Evolutionary conservation across 2,888 invertebrate species (phyloP), one percentile per base, ranked within the genome.

Genomic region (Melipona bicolor): DNA sequence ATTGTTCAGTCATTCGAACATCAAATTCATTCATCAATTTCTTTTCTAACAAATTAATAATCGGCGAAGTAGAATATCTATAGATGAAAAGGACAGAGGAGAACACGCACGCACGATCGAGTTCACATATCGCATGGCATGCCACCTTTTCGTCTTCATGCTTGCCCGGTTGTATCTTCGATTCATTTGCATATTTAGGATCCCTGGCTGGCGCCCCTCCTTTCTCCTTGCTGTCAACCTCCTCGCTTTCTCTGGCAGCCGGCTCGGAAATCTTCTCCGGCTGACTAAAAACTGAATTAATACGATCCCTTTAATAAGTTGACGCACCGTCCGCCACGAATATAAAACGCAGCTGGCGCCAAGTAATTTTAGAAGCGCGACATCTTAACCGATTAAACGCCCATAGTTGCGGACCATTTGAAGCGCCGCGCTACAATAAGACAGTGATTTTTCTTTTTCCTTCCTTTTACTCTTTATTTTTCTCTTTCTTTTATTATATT

Each of bases 171-270:
- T 91, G 88, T 92, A 93, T 93, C 92, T 92, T 91, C 91, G 88
- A 93, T 92, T 93, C 92, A 93, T 93, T 93, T 93, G 93, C 93
- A 93, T 93, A 93, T 93, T 93, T 91, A 91, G 92, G 87, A 93
- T 91, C 89, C 89, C 75, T 74, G 62, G 70, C 75, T 77, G 69
- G 69, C 32, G 73, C 77, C 85, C 77, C 76, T 83, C 90, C 88
- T 91, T 89, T 90, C 89, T 87, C 88, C 77, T 86, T 85, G 77
- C 75, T 70, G 76, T 59, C 77, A 65, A 92, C 90, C 91, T 93
- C 90, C 81, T 92, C 78, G 74, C 21, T 17, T 50, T 9, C 59
- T 76, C 88, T 93, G 90, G 17, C 24, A 69, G 50, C 93, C 92
- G 85, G 85, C 67, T 92, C 71, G 61, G 79, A 88, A 92, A 92